A percentile compares a stretch with the other conserved stretches of the same genome.
These are phyloP conservation scores for Gortyna flavago DNA, from an alignment of 2,888 invertebrate species.

Conservation along the genomic window DNA sequence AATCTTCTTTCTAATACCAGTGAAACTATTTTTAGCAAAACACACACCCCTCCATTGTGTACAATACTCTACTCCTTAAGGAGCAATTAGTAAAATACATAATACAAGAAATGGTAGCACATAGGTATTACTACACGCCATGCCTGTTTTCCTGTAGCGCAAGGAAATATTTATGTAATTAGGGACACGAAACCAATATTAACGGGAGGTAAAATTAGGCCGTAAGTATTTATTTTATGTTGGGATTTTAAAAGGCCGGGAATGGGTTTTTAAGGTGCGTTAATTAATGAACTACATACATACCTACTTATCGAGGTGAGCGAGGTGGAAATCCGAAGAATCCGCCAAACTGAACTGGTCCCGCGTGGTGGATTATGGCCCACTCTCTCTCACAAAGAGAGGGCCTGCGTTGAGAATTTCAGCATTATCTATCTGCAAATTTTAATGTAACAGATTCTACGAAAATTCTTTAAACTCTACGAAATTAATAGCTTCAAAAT, in stretches of 20 bases:
- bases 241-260: not conserved
- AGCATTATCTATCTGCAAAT: not conserved
- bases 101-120: slow-evolving; percentile 23
- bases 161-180: slow-evolving; percentile 44
- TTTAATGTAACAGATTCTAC: not conserved
- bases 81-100: slow-evolving; percentile 40
- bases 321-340: too few species aligned
- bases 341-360: too few species aligned
- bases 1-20: not conserved
- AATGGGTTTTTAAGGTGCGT: slow-evolving; percentile 8
- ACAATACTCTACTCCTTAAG: slow-evolving; percentile 7
- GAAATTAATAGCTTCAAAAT: not conserved
- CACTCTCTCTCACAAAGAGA: too few species aligned
- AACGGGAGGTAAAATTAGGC: slow-evolving; percentile 4
- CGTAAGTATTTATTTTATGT: not conserved
- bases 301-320: too few species aligned
- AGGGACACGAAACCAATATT: slow-evolving; percentile 32
- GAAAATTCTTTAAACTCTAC: not conserved
- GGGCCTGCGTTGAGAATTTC: not conserved
- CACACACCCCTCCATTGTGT: slow-evolving; percentile 19
- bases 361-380: too few species aligned
- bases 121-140: slow-evolving; percentile 20
- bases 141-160: slow-evolving; percentile 13
- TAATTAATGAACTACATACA: not conserved
- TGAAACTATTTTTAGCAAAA: slow-evolving; percentile 19